Evolutionary conservation across 2,888 invertebrate species (phyloP).

Genomic region (Frankliniella fusca): DNA sequence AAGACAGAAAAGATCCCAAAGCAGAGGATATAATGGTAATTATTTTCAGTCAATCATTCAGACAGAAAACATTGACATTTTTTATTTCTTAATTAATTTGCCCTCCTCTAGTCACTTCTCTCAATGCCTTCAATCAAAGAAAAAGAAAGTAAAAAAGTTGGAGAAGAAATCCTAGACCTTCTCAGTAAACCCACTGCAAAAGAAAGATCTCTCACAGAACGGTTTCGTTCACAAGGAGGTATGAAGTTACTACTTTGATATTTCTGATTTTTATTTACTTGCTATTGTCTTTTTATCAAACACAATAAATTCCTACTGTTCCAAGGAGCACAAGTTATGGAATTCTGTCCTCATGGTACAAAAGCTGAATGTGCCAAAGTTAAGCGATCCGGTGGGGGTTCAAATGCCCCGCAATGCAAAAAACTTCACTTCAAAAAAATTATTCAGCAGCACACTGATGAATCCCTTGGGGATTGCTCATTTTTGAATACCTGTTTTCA

Average conservation of each 20-base stretch:
- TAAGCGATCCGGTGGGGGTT: slow-evolving; percentile 28
- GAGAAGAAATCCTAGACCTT: slow-evolving; percentile 91
- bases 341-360: slow-evolving; percentile 95
- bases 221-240: slow-evolving; percentile 93
- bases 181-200: slow-evolving; percentile 94
- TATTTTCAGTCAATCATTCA: slow-evolving; percentile 27
- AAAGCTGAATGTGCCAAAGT: slow-evolving; percentile 71
- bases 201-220: slow-evolving; percentile 89
- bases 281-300: neutral
- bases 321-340: slow-evolving; percentile 76
- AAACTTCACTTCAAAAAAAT: slow-evolving; percentile 96
- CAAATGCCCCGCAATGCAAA: slow-evolving; percentile 56
- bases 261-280: neutral
- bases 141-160: slow-evolving; percentile 90
- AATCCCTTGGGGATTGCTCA: slow-evolving; percentile 92
- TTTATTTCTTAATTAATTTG: neutral
- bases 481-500: slow-evolving; percentile 98
- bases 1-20: slow-evolving; percentile 48
- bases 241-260: slow-evolving; percentile 37
- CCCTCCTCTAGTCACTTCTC: slow-evolving; percentile 62
- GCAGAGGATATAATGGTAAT: slow-evolving; percentile 67
- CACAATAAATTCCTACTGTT: neutral
- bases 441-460: slow-evolving; percentile 91
- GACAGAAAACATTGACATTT: no score
- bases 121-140: slow-evolving; percentile 93